Conservation (phyloP, 2,888 invertebrate genomes). For the Rambutsinella grinnellia region DNA sequence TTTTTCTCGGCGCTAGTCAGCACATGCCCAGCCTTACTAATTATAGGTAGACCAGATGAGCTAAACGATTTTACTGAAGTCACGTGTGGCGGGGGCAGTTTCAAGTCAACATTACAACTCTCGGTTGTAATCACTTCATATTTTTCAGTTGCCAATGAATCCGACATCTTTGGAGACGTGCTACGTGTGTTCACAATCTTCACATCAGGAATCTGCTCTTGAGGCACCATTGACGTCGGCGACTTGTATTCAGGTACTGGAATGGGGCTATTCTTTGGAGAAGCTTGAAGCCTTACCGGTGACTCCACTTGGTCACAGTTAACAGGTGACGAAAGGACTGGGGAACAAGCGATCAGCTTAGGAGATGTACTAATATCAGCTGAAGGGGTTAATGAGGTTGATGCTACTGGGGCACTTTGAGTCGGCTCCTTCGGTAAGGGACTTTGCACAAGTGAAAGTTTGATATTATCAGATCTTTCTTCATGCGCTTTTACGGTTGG, state of each 20-base stretch:
- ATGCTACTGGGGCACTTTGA: background rate
- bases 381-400: background rate
- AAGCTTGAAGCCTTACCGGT: background rate
- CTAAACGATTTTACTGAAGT: too few relatives aligned
- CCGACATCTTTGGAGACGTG: background rate
- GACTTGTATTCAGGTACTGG: background rate
- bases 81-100: too few relatives aligned
- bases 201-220: background rate
- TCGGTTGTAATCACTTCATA: too few relatives aligned
- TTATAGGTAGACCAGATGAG: too few relatives aligned
- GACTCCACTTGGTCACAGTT: background rate
- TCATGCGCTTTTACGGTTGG: too few relatives aligned
- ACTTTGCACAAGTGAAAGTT: background rate
- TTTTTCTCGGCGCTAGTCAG: too few relatives aligned
- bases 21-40: too few relatives aligned
- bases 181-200: background rate
- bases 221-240: background rate
- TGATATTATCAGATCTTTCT: background rate
- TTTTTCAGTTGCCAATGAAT: too few relatives aligned
- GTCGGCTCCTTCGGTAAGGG: background rate
- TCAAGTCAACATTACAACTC: too few relatives aligned
- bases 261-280: background rate
- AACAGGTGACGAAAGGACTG: background rate
- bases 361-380: background rate
- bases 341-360: background rate